These are phyloP conservation scores for Sinocyclocheilus grahami DNA, from an alignment of 2,113 vertebrate genomes.

Conservation along the genomic window DNA sequence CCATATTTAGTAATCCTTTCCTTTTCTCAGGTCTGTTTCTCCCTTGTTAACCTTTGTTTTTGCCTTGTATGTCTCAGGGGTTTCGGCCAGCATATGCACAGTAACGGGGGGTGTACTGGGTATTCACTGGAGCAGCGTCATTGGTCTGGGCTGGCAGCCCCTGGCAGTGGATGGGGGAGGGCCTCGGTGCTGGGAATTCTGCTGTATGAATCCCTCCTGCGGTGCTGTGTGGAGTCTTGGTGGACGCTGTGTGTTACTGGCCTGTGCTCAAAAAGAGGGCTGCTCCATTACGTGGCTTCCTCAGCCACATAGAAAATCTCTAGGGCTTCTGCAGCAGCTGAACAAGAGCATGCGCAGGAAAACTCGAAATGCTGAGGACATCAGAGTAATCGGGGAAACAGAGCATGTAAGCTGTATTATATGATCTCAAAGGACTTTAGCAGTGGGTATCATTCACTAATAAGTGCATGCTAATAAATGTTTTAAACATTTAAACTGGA, in stretches of 20 bases:
- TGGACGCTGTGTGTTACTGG: constrained; percentile 73
- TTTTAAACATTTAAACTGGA: not conserved
- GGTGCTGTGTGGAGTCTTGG: constrained; percentile 75
- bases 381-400: constrained; percentile 28
- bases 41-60: not conserved
- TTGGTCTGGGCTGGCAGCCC: constrained; percentile 73
- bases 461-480: not conserved
- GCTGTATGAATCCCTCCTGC: constrained; percentile 74
- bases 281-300: constrained; percentile 69
- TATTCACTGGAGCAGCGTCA: constrained; percentile 73
- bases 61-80: constrained; percentile 20
- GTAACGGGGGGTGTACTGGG: constrained; percentile 76
- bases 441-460: not conserved
- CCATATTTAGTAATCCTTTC: not conserved
- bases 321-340: constrained; percentile 75
- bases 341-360: constrained; percentile 62
- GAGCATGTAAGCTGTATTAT: not conserved
- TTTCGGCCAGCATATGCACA: constrained; percentile 66
- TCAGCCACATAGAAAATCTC: constrained; percentile 67
- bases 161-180: constrained; percentile 66
- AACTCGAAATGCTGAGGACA: not conserved
- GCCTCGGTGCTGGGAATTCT: constrained; percentile 74
- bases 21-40: not conserved
- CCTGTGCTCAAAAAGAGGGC: constrained; percentile 59
- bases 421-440: not conserved